A percentile compares a stretch with the other conserved stretches of the same genome.
These are phyloP conservation scores for Terrapene triunguis DNA, from an alignment of 2,113 vertebrate species.

Conservation along the genomic window DNA sequence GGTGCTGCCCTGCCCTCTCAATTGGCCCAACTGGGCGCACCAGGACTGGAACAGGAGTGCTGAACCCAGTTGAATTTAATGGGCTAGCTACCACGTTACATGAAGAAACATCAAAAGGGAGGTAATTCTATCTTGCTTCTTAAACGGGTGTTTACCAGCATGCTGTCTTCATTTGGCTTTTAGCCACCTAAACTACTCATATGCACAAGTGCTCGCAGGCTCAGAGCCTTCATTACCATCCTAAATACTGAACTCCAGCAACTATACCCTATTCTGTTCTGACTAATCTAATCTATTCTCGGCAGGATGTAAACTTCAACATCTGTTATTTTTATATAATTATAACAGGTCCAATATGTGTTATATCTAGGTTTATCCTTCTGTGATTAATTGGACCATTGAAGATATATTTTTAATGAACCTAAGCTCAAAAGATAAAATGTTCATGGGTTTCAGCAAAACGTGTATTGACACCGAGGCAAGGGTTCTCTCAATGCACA, in stretches of 20 bases:
- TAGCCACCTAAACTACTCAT: constrained; percentile 15
- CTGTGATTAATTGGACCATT: constrained; percentile 9
- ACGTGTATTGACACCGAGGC: background rate
- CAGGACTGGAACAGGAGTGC: background rate
- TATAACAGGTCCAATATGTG: background rate
- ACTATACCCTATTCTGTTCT: constrained; percentile 6
- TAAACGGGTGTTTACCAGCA: background rate
- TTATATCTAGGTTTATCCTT: background rate
- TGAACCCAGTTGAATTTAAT: background rate
- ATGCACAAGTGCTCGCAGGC: rapidly evolving
- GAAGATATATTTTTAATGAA: background rate
- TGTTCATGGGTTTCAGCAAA: background rate
- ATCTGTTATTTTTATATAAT: constrained; percentile 29
- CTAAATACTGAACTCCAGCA: constrained; percentile 21
- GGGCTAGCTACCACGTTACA: background rate
- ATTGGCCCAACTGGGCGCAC: background rate
- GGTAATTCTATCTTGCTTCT: background rate
- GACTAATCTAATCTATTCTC: background rate
- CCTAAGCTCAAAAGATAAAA: background rate
- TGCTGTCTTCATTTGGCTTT: constrained; percentile 20
- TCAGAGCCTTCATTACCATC: background rate
- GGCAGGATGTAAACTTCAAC: background rate
- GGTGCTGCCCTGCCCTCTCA: too few relatives aligned
- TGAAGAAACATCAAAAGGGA: background rate
- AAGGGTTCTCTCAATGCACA: background rate